Base-by-base conservation (phyloP, 2,797 vertebrate genomes). In the Lepus oiostolus region DNA sequence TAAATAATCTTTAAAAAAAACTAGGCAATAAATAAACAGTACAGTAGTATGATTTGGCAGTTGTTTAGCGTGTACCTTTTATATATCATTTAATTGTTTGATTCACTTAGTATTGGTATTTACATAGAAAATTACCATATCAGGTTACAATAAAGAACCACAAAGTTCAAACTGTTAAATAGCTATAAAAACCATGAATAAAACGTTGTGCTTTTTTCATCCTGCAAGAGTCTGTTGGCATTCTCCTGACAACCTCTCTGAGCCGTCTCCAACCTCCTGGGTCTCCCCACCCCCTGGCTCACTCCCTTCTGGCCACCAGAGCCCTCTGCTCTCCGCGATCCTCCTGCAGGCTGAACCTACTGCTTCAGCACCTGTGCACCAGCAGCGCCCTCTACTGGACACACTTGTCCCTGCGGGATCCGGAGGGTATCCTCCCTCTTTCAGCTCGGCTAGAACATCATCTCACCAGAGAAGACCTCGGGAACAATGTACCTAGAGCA, bases 61-160 rank as follows among this genome's bases (percentile, higher is more conserved):
- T 60, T 87, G 47, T 35, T 75, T 92, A 94, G 88, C 84, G 8
- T 90, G 32, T 58, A 47, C 80, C 50, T 88, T 94, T 71, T 67
- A 47, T 24, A 93, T 5, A 75, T 91, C 71, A 80, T 76, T 88
- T 68, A 50, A 79, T 93, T 87, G 88, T 76, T 94, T 80, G 86
- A 92, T 92, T 90, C 42, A 90, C 13, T 94, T 74, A 62, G 58
- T 83, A 83, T 60, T 79, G 14, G 30, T 88, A 72, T 54, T 95
- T 91, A 89, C 65, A 74, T n/a, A 94, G 58, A 70, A 62, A 70
- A 38, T 86, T 88, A 93, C 38, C 42, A 65, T 3, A 84, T 21
- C 22, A 86, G 71, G 62, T 35, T 35, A 4, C 80, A 89, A 93
- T 58, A 67, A 91, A 93, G 28, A 91, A 84, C 32, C 5, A 70